phyloP scores from a whole-genome alignment of 2,888 invertebrate genomes.

The Epirrhoe alternata region DNA sequence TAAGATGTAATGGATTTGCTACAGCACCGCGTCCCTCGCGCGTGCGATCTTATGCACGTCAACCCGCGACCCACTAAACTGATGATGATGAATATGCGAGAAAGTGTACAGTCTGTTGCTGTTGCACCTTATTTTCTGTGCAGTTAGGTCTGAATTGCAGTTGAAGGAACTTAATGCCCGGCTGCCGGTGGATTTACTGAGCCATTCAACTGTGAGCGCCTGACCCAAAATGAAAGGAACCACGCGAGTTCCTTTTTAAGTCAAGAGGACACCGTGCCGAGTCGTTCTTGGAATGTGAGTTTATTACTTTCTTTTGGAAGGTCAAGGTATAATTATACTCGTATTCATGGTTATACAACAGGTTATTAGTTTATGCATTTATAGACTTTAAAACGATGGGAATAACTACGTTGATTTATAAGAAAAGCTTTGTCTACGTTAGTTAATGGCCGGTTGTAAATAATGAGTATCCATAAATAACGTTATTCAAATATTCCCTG shows the following conservation, averaged over 20 bases:
- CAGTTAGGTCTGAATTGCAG: constrained; percentile 37
- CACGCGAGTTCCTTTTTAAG: constrained; percentile 37
- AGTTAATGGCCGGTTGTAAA: constrained; percentile 10
- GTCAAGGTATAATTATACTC: constrained; percentile 30
- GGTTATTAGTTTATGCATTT: constrained; percentile 16
- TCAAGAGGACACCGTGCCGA: constrained; percentile 27
- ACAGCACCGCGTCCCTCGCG: constrained; percentile 55
- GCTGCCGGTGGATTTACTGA: constrained; percentile 56
- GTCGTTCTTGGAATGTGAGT: constrained; percentile 28
- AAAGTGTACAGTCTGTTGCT: constrained; percentile 58
- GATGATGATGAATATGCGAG: constrained; percentile 74
- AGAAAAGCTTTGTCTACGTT: constrained; percentile 12
- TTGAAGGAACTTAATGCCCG: constrained; percentile 44
- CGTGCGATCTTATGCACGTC: constrained; percentile 52
- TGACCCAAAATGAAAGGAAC: constrained; percentile 47
- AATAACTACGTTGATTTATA: constrained; percentile 23
- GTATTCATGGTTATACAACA: constrained; percentile 28
- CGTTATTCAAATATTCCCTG: background rate
- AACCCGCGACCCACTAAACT: constrained; percentile 71
- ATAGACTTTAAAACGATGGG: constrained; percentile 7
- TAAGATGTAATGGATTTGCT: constrained; percentile 65
- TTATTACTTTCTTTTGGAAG: constrained; percentile 35
- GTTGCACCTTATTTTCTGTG: constrained; percentile 34
- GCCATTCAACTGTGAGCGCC: constrained; percentile 53
- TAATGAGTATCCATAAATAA: constrained; percentile 7